phyloP scores from a whole-genome alignment of 2,797 vertebrate species.

The Notolabrus celidotus region DNA sequence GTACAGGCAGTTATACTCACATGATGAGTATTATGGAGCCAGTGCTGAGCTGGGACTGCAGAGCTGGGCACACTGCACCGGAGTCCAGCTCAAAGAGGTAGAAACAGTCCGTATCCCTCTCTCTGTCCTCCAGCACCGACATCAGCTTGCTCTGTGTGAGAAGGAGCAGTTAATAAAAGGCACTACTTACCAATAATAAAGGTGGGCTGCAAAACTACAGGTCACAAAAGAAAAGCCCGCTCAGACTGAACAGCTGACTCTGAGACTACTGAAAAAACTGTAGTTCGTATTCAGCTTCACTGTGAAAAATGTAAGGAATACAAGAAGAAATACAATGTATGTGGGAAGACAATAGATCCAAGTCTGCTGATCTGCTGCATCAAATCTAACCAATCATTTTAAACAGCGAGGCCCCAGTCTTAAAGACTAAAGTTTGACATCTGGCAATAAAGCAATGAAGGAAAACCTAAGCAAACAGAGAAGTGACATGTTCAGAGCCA shows the following conservation, averaged over 20 bases:
- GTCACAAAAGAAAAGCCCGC: background rate
- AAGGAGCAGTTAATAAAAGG: slow-evolving; percentile 3
- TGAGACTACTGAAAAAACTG: background rate
- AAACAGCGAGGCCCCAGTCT: background rate
- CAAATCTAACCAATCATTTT: background rate
- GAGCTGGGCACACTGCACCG: slow-evolving; percentile 87
- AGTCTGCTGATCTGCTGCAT: background rate
- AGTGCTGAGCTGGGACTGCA: slow-evolving; percentile 87
- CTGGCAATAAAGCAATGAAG: background rate
- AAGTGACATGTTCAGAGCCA: no score
- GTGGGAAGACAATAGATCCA: background rate
- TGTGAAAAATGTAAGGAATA: no score
- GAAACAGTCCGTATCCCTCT: slow-evolving; percentile 87
- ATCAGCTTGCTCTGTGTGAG: slow-evolving; percentile 83
- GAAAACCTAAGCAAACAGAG: background rate
- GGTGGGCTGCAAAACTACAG: background rate
- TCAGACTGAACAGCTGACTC: background rate
- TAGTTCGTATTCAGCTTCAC: background rate
- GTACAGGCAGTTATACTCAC: slow-evolving; percentile 82
- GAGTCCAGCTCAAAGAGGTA: slow-evolving; percentile 96
- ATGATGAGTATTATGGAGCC: slow-evolving; percentile 94
- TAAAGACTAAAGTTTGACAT: background rate
- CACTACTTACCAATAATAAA: background rate
- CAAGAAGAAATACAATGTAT: background rate
- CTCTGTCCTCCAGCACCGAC: slow-evolving; percentile 86